Percentiles rank a stretch among this genome's conserved stretches.
Conservation (phyloP, 2,113 vertebrate genomes). For the Pomatostomus ruficeps region DNA sequence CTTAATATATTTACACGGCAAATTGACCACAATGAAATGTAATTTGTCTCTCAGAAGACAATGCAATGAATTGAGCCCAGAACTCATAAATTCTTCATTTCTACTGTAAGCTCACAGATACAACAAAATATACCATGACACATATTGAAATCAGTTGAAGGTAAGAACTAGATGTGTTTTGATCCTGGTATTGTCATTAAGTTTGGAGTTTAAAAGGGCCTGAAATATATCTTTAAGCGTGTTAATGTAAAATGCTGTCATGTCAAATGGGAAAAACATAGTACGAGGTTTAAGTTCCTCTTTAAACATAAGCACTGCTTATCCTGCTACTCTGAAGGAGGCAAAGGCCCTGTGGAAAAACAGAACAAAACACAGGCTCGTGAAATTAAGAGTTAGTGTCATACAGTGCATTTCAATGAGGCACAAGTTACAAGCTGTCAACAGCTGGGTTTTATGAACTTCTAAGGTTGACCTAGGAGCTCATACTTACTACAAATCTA, state of each 20-base stretch:
- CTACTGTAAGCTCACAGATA: background rate
- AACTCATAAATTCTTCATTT: background rate
- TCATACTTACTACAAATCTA: background rate
- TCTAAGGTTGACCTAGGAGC: background rate
- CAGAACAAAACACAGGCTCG: background rate
- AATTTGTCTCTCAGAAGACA: background rate
- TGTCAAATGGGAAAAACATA: background rate
- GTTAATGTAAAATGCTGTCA: background rate
- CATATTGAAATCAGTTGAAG: background rate
- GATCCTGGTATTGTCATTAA: background rate
- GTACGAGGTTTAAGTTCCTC: background rate
- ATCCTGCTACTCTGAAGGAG: background rate
- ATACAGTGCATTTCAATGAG: background rate
- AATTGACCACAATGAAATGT: background rate
- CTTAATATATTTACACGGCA: background rate
- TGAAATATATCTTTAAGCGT: background rate
- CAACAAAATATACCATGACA: background rate
- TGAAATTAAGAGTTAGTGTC: background rate
- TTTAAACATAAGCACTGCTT: background rate
- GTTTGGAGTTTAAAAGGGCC: background rate
- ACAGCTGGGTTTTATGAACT: background rate
- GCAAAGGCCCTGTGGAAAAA: background rate
- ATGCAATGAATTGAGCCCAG: background rate
- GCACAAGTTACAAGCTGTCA: background rate
- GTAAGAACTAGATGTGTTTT: background rate